Evolutionary conservation across 2,113 vertebrate genomes (phyloP).

Genomic region (Scytalopus superciliaris): DNA sequence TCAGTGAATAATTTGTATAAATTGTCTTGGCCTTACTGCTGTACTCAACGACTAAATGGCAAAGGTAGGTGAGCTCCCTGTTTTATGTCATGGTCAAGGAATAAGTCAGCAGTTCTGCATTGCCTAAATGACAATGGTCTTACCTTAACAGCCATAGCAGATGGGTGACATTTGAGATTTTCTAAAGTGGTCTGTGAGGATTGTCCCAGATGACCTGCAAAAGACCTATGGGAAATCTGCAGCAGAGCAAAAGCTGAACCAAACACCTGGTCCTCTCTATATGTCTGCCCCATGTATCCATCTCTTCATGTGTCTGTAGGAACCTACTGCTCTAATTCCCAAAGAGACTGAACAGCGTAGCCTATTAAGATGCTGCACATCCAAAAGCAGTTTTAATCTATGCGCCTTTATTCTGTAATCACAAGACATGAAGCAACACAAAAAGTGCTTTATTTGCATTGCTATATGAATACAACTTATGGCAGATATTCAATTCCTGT

Average conservation of each 20-base stretch:
- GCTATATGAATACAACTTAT: background rate
- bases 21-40: background rate
- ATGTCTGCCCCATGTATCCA: background rate
- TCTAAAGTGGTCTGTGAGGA: background rate
- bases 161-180: background rate
- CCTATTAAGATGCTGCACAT: background rate
- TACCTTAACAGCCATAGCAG: background rate
- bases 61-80: background rate
- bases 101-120: background rate
- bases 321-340: background rate
- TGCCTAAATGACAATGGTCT: background rate
- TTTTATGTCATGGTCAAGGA: background rate
- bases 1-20: background rate
- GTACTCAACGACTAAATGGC: no score
- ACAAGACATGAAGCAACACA: slow-evolving; percentile 3
- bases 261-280: background rate
- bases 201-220: background rate
- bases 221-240: background rate
- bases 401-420: slow-evolving; percentile 9
- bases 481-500: slow-evolving; percentile 43
- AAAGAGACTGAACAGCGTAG: background rate
- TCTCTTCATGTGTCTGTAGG: background rate
- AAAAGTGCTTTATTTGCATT: slow-evolving; percentile 45
- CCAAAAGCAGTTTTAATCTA: background rate
- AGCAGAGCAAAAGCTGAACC: background rate